phyloP scores from a whole-genome alignment of 2,113 vertebrate species.

The Rhabdornis inornatus region DNA sequence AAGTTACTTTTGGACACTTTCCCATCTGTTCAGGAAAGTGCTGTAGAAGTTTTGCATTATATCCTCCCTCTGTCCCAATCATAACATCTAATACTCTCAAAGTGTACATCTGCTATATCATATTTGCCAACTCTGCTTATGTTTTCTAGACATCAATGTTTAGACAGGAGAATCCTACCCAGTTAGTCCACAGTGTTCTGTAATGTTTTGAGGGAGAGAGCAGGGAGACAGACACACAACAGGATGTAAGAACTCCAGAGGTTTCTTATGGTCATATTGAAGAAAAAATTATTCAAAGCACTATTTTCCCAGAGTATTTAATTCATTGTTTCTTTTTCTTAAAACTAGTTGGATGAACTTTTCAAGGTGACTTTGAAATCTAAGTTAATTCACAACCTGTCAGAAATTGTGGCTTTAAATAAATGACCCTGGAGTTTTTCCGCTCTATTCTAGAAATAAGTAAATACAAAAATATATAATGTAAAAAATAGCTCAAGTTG shows the following conservation, averaged over 20 bases:
- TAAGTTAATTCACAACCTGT: slow-evolving; percentile 47
- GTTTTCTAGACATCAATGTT: background rate
- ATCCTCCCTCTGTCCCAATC: background rate
- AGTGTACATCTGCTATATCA: background rate
- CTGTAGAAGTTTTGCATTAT: background rate
- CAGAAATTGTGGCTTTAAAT: slow-evolving; percentile 44
- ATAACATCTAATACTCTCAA: background rate
- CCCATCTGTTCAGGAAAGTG: background rate
- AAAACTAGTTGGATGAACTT: slow-evolving; percentile 18
- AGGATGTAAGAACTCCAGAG: background rate
- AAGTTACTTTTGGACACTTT: background rate
- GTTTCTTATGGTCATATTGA: background rate
- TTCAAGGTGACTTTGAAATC: slow-evolving; percentile 34
- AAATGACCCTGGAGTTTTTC: slow-evolving; percentile 10
- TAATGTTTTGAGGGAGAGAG: background rate
- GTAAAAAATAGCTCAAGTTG: slow-evolving; percentile 5
- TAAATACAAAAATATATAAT: slow-evolving; percentile 25
- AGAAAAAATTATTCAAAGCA: background rate
- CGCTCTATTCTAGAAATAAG: slow-evolving; percentile 3
- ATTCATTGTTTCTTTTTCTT: background rate
- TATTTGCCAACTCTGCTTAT: background rate
- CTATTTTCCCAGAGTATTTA: background rate
- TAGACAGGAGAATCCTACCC: background rate
- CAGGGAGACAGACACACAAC: background rate
- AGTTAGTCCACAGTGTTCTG: background rate